phyloP scores from a whole-genome alignment of 2,113 vertebrate species.

The Onychostruthus taczanowskii region DNA sequence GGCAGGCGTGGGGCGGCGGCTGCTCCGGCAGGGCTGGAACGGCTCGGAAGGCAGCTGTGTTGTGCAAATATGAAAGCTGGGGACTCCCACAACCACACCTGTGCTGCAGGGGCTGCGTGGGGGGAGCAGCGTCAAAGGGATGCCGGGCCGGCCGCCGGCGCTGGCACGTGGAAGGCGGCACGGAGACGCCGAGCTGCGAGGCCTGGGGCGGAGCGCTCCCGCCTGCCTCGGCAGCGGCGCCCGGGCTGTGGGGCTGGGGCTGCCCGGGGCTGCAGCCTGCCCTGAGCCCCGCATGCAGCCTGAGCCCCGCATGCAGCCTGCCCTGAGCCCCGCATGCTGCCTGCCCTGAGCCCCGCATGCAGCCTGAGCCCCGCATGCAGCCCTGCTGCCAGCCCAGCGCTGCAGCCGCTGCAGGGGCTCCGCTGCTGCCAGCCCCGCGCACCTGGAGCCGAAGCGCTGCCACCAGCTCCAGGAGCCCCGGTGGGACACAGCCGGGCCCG shows the following conservation, averaged over 20 bases:
- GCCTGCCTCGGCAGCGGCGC: accelerated
- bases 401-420: too few relatives aligned
- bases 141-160: accelerated
- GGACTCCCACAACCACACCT: accelerated
- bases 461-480: neutral
- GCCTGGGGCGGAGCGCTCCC: accelerated
- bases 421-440: too few relatives aligned
- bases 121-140: accelerated
- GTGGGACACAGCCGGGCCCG: accelerated
- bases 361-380: too few relatives aligned
- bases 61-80: accelerated
- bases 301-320: too few relatives aligned
- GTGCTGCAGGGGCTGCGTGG: neutral
- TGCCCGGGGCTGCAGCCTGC: neutral
- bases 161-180: neutral
- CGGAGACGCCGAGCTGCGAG: accelerated
- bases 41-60: neutral
- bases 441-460: too few relatives aligned
- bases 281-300: neutral
- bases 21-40: neutral
- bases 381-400: too few relatives aligned
- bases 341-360: too few relatives aligned
- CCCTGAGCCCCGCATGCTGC: too few relatives aligned
- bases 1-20: neutral
- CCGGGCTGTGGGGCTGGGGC: neutral